Conservation (phyloP, 2,113 vertebrate species). For the Orthonyx spaldingii region DNA sequence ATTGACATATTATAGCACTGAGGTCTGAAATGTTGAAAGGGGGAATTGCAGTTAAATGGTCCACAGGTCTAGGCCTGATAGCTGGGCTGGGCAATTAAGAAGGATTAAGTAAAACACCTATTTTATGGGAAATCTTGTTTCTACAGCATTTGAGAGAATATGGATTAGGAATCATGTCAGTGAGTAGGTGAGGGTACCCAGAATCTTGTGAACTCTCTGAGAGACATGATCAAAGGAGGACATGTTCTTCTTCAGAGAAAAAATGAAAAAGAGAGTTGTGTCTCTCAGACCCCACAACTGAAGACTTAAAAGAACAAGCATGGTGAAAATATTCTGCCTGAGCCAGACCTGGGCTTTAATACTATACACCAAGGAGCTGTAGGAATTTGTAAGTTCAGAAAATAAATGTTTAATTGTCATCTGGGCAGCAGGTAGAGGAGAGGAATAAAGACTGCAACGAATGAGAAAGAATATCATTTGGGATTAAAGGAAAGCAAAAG, state of each 20-base stretch:
- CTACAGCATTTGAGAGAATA: neutral
- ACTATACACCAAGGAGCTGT: neutral
- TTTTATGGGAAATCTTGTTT: neutral
- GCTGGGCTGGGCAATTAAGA: neutral
- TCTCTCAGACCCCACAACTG: neutral
- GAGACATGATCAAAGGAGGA: neutral
- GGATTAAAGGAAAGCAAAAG: neutral
- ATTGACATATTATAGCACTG: neutral
- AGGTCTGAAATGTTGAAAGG: neutral
- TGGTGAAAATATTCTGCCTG: neutral
- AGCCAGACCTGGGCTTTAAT: neutral
- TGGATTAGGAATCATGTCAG: neutral
- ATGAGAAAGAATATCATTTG: neutral
- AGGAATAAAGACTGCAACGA: neutral
- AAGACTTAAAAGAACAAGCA: neutral
- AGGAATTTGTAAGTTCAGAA: neutral
- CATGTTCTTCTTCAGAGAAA: neutral
- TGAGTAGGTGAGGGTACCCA: neutral
- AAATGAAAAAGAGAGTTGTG: neutral
- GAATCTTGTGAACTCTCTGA: neutral
- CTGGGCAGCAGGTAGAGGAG: neutral
- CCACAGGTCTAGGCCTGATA: neutral
- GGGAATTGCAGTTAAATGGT: neutral
- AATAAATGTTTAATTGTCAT: neutral
- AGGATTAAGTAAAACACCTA: neutral